phyloP scores from a whole-genome alignment of 1,140 invertebrate species.

The Neodiprion fabricii region DNA sequence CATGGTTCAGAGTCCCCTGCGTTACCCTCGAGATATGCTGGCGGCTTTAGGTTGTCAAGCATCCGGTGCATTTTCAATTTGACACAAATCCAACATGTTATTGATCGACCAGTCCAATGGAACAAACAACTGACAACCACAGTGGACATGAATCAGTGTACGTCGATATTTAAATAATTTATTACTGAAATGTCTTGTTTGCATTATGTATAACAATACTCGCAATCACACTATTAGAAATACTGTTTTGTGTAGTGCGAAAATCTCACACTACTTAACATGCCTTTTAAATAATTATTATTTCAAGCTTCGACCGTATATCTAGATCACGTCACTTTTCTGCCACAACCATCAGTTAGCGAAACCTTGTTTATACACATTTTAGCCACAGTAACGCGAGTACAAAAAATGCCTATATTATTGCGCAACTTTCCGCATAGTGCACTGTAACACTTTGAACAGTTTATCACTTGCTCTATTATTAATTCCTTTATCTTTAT shows the following conservation, averaged over 20 bases:
- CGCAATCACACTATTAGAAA: background rate
- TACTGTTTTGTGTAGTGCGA: slow-evolving; percentile 11
- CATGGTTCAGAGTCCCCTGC: background rate
- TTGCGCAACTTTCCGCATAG: too few relatives aligned
- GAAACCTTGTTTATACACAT: too few relatives aligned
- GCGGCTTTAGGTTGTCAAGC: background rate
- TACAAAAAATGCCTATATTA: too few relatives aligned
- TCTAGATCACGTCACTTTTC: too few relatives aligned
- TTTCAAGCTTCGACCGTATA: background rate
- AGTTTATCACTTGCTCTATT: too few relatives aligned
- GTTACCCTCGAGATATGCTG: background rate
- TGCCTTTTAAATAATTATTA: slow-evolving; percentile 1
- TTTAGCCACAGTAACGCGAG: too few relatives aligned
- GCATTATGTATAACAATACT: slow-evolving; percentile 1
- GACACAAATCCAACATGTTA: slow-evolving; percentile 13
- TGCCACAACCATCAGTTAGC: too few relatives aligned
- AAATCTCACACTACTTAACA: background rate
- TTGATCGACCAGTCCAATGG: background rate
- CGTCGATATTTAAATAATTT: slow-evolving; percentile 8
- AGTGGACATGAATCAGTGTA: slow-evolving; percentile 13
- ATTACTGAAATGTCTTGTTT: background rate
- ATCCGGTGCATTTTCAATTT: background rate
- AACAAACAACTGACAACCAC: slow-evolving; percentile 5
- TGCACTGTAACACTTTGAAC: too few relatives aligned
- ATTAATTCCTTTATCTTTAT: too few relatives aligned